Evolutionary conservation across 1,140 invertebrate species (phyloP), one percentile per base, ranked within the genome.

Genomic region (Conus ventricosus): DNA sequence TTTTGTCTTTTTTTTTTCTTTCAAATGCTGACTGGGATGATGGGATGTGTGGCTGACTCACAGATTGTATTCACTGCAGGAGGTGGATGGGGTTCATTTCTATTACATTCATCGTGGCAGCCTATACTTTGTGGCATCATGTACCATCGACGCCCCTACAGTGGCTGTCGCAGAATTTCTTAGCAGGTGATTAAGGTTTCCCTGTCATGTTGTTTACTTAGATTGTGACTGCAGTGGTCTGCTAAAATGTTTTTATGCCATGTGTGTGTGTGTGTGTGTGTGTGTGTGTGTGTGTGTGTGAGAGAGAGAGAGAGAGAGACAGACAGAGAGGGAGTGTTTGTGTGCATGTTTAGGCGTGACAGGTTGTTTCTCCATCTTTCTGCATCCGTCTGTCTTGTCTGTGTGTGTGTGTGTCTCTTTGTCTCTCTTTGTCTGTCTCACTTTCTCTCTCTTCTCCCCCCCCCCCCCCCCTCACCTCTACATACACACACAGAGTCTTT

Each of bases 131-230:
- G 91, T 93, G 82, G 94, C 92, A 20, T 91, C 91, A 20, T 91
- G 92, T 39, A 84, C 67, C 23, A 75, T 57, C 25, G 90, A 91
- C 20, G 87, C 92, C 0, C 92, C 92, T 51, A 89, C 92, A 25
- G 89, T 94, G 54, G 87, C 92, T 84, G 91, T 91, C 10, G 91
- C 93, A 87, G 94, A 94, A 88, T 84, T 92, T n/a, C 89, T 94
- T 20, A 91, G 90, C 81, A 93, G 93, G 94, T 94, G 84, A 71
- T 71, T 71, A 1, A 1, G 17, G 60, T 63, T 63, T 63, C 11
- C 60, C 60, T 63, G 60, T 63, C 11, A 20, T 63, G 60, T 39
- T 39, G 39, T 39, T 39, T 39, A 39, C 39, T 39, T 39, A 39
- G 39, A 39, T 39, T 39, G 39, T 39, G 39, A 39, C 39, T 39